Conservation (phyloP, 2,888 invertebrate species). For the Dioctria linearis region DNA sequence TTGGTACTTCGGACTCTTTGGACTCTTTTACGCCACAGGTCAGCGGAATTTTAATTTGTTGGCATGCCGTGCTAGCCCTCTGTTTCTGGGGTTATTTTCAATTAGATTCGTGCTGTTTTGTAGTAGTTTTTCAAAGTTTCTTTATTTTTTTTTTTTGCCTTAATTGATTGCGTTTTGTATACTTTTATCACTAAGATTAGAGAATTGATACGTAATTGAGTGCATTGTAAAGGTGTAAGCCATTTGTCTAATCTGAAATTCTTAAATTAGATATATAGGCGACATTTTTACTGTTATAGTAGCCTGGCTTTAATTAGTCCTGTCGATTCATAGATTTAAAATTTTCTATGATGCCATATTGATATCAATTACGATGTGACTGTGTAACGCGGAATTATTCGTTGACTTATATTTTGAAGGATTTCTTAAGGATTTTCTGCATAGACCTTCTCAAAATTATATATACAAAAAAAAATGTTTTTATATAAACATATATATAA, state of each 20-base stretch:
- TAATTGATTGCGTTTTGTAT: conserved; percentile 42
- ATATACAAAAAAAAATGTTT: no score
- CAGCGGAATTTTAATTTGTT: conserved; percentile 45
- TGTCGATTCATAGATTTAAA: no score
- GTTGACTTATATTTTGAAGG: no score
- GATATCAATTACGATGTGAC: no score
- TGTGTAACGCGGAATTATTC: no score
- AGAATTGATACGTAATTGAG: conserved; percentile 4
- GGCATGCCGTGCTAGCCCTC: background rate
- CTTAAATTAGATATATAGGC: background rate
- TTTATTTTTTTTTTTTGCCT: conserved; percentile 5
- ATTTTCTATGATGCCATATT: no score
- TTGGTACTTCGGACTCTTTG: background rate
- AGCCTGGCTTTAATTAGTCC: no score
- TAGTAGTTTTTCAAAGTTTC: conserved; percentile 2
- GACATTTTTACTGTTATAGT: no score
- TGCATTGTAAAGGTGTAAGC: conserved; percentile 30
- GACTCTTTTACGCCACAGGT: conserved; percentile 20
- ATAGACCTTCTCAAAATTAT: no score
- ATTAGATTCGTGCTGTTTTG: conserved; percentile 20
- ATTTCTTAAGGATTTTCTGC: no score
- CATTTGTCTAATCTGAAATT: conserved; percentile 23
- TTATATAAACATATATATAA: no score
- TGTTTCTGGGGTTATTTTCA: background rate
- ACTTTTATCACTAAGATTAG: conserved; percentile 2